These are phyloP conservation scores for Trichonephila clavata DNA, from an alignment of 1,140 invertebrate species.

Conservation along the genomic window DNA sequence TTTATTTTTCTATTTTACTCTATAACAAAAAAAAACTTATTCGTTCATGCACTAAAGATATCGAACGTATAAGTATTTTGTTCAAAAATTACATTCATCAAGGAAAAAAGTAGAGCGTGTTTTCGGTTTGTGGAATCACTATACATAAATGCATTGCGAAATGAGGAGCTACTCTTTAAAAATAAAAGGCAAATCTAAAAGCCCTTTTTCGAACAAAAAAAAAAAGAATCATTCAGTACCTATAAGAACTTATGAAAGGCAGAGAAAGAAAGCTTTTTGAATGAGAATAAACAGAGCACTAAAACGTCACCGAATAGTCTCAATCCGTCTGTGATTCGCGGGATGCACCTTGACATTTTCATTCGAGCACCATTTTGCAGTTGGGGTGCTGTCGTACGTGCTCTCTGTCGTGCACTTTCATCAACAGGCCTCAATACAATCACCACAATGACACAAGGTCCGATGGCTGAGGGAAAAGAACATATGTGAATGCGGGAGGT, in stretches of 20 bases:
- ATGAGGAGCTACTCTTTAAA: background rate
- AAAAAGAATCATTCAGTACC: background rate
- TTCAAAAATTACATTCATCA: no score
- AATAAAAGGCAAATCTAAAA: background rate
- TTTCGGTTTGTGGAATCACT: no score
- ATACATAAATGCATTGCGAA: background rate
- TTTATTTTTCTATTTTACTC: no score
- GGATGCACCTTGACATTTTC: slow-evolving; percentile 46
- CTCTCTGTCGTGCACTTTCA: slow-evolving; percentile 5
- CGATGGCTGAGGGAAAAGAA: slow-evolving; percentile 3
- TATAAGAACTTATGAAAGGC: background rate
- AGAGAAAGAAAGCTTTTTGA: background rate
- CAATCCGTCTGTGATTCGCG: background rate
- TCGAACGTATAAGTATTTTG: no score
- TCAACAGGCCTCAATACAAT: background rate
- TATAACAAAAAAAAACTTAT: no score
- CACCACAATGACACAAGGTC: slow-evolving; percentile 23
- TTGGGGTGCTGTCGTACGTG: background rate
- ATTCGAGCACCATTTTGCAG: background rate
- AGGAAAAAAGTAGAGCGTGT: no score
- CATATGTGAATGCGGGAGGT: background rate
- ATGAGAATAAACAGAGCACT: slow-evolving; percentile 26
- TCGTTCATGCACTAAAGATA: no score
- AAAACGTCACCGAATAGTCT: slow-evolving; percentile 37
- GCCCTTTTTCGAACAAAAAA: background rate